A percentile compares a stretch with the other conserved stretches of the same genome.
Evolutionary conservation across 2,797 vertebrate genomes (phyloP).

Genomic region (Pygocentrus nattereri): DNA sequence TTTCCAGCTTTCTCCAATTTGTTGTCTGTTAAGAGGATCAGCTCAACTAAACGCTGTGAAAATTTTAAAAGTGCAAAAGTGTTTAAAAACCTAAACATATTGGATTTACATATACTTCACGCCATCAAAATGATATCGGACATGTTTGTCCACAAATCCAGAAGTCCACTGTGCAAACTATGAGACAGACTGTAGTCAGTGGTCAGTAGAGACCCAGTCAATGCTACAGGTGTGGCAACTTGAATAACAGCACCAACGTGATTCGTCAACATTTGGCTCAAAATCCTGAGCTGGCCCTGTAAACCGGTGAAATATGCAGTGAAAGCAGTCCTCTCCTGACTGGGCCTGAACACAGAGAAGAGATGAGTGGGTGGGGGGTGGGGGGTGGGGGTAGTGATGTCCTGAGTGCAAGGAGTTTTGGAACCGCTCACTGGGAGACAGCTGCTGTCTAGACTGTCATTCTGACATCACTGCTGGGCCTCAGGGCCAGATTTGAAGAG

Average conservation of each 20-base stretch:
- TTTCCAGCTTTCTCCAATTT: too few species aligned
- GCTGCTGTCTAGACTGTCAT: conserved; percentile 80
- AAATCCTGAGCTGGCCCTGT: background rate
- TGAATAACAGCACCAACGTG: background rate
- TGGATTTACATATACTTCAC: too few species aligned
- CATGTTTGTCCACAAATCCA: too few species aligned
- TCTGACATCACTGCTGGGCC: conserved; percentile 67
- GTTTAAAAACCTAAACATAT: too few species aligned
- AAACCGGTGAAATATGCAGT: conserved; percentile 29
- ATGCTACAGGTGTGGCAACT: background rate
- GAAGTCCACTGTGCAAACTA: too few species aligned
- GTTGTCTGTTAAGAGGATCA: too few species aligned
- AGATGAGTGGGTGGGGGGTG: conserved; percentile 42
- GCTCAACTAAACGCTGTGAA: too few species aligned
- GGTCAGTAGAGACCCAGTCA: background rate
- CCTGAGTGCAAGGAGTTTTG: conserved; percentile 61
- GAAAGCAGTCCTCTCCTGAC: conserved; percentile 37
- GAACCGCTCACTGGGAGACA: conserved; percentile 69
- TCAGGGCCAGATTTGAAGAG: conserved; percentile 67
- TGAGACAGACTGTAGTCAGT: background rate
- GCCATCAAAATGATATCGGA: too few species aligned
- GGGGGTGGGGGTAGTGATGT: conserved; percentile 38
- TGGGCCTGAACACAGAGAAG: conserved; percentile 41
- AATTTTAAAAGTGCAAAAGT: too few species aligned
- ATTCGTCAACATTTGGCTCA: background rate